Percentiles rank a stretch among this genome's conserved stretches.
phyloP scores from a whole-genome alignment of 2,113 vertebrate genomes.

The Odocoileus hemionus region DNA sequence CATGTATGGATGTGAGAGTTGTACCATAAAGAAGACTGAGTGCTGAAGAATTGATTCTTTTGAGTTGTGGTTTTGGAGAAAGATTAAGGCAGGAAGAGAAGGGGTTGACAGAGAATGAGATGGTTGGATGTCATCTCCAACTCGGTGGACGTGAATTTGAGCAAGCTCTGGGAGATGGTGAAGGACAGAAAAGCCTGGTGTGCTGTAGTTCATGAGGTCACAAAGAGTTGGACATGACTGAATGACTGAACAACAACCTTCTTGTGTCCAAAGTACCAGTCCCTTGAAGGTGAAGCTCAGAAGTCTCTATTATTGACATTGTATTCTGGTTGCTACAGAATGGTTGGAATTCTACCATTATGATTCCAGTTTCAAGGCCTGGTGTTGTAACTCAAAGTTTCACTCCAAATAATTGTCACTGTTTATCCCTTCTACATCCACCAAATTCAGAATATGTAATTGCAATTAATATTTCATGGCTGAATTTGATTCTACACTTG shows the following conservation, averaged over 20 bases:
- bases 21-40: background rate
- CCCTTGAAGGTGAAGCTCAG: background rate
- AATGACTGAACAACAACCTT: background rate
- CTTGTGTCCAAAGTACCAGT: background rate
- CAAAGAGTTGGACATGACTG: background rate
- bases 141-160: background rate
- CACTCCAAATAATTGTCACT: background rate
- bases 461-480: fast-evolving
- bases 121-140: background rate
- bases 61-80: background rate
- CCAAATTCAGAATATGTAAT: background rate
- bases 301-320: background rate
- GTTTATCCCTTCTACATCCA: background rate
- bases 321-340: background rate
- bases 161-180: background rate
- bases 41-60: background rate
- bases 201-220: background rate
- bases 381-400: background rate
- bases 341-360: background rate
- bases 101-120: background rate
- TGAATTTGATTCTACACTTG: background rate
- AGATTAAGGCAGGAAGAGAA: background rate
- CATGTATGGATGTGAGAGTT: background rate
- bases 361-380: background rate
- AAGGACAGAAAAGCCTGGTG: background rate